Evolutionary conservation across 2,797 vertebrate genomes (phyloP).

Genomic region (Furcifer pardalis): DNA sequence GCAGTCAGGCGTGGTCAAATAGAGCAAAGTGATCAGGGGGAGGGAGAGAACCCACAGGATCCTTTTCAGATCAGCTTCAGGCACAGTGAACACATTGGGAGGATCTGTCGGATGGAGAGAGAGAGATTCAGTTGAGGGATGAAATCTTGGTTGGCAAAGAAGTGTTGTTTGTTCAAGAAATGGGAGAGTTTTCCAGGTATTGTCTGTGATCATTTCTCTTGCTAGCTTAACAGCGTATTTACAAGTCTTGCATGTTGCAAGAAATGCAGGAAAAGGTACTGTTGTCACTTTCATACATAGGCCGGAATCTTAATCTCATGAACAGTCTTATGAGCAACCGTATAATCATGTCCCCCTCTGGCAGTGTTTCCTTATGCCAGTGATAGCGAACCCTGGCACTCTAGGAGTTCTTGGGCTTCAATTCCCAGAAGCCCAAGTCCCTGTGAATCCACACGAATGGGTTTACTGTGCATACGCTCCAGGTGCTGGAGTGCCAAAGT

Average conservation of each 20-base stretch:
- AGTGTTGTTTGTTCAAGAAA: neutral
- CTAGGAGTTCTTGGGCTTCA: too few species aligned
- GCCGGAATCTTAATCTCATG: too few species aligned
- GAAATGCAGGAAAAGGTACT: neutral
- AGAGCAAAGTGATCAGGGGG: constrained; percentile 87
- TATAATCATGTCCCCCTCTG: too few species aligned
- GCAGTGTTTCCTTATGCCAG: neutral
- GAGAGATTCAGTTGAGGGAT: constrained; percentile 6
- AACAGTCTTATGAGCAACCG: too few species aligned
- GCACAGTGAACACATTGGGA: constrained; percentile 88
- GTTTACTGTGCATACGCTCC: too few species aligned
- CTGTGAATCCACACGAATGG: too few species aligned
- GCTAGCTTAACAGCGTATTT: neutral
- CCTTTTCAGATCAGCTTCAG: constrained; percentile 89
- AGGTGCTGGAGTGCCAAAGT: too few species aligned
- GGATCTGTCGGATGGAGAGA: constrained; percentile 79
- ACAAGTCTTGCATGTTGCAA: neutral
- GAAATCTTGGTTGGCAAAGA: neutral
- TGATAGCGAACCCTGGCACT: too few species aligned
- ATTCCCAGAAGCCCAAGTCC: too few species aligned
- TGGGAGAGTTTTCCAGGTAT: neutral
- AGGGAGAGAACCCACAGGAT: constrained; percentile 94
- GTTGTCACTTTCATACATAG: neutral
- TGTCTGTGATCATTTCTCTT: neutral
- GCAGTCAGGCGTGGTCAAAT: constrained; percentile 91